Conservation (phyloP, 2,113 vertebrate species). For the Hydropotes inermis region DNA sequence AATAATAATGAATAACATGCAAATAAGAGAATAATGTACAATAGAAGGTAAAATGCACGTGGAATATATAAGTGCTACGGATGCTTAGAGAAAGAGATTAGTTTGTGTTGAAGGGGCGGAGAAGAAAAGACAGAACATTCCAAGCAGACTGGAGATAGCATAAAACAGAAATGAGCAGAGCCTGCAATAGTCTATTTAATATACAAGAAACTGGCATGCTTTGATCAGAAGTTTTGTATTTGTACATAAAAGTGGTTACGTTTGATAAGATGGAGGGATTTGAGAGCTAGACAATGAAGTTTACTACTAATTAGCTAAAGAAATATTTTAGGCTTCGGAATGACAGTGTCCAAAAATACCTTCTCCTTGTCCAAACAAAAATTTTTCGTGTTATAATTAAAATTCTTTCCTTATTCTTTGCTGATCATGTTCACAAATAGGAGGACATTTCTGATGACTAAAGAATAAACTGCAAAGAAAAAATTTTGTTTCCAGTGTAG, state of each 20-base stretch:
- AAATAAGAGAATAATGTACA: not conserved
- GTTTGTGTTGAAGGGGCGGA: not conserved
- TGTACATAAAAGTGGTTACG: not conserved
- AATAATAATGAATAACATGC: not conserved
- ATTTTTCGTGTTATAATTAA: not conserved
- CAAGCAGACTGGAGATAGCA: not conserved
- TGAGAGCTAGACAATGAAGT: not conserved
- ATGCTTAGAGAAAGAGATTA: not conserved
- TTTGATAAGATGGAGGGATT: not conserved
- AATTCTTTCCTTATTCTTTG: not conserved
- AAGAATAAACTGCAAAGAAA: not conserved
- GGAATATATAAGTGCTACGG: not conserved
- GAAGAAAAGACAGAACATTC: not conserved
- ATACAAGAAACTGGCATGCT: not conserved
- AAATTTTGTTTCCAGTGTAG: not conserved
- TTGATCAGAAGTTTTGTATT: constrained; percentile 7
- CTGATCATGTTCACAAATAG: constrained; percentile 8
- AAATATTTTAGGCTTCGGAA: not conserved
- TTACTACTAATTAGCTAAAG: constrained; percentile 9
- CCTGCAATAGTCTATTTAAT: not conserved
- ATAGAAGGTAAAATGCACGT: not conserved
- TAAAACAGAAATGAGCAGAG: not conserved
- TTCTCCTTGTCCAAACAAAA: constrained; percentile 39
- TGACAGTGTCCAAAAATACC: constrained; percentile 14
- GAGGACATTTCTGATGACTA: not conserved